Percentiles rank a stretch among this genome's conserved stretches.
Evolutionary conservation across 1,140 invertebrate genomes (phyloP).

Genomic region (Drosophila oshimai): DNA sequence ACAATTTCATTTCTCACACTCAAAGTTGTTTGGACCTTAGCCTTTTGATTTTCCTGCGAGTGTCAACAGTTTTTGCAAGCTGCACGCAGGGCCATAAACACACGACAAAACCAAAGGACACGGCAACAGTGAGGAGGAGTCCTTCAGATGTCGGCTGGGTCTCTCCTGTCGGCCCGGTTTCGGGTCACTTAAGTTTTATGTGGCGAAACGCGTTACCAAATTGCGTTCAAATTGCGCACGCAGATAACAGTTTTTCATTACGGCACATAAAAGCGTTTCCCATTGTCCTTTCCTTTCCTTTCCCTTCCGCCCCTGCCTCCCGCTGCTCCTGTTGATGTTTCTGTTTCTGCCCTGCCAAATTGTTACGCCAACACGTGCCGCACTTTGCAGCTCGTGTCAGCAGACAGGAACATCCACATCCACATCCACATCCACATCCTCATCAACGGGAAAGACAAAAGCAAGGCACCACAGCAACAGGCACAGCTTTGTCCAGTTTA

Average conservation of each 20-base stretch:
- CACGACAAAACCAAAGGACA: constrained; percentile 1
- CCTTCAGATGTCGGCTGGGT: constrained; percentile 4
- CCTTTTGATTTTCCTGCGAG: constrained; percentile 59
- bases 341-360: constrained; percentile 48
- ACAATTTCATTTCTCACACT: constrained; percentile 74
- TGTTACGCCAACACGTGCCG: constrained; percentile 77
- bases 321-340: constrained; percentile 21
- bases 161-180: constrained; percentile 44
- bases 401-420: constrained; percentile 24
- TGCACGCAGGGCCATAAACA: constrained; percentile 65
- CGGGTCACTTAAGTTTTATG: constrained; percentile 81
- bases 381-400: constrained; percentile 74
- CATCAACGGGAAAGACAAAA: constrained; percentile 2
- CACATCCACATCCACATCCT: background rate
- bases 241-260: constrained; percentile 80
- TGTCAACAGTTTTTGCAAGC: constrained; percentile 70
- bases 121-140: background rate
- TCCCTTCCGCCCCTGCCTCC: background rate
- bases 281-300: constrained; percentile 7
- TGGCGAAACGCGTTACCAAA: constrained; percentile 78
- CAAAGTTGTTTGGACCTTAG: background rate
- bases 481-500: constrained; percentile 53
- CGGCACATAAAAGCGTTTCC: constrained; percentile 75
- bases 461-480: constrained; percentile 48
- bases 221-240: constrained; percentile 80